Evolutionary conservation across 2,797 vertebrate genomes (phyloP), one percentile per base, ranked within the genome.

Genomic region (Tinamus major): DNA sequence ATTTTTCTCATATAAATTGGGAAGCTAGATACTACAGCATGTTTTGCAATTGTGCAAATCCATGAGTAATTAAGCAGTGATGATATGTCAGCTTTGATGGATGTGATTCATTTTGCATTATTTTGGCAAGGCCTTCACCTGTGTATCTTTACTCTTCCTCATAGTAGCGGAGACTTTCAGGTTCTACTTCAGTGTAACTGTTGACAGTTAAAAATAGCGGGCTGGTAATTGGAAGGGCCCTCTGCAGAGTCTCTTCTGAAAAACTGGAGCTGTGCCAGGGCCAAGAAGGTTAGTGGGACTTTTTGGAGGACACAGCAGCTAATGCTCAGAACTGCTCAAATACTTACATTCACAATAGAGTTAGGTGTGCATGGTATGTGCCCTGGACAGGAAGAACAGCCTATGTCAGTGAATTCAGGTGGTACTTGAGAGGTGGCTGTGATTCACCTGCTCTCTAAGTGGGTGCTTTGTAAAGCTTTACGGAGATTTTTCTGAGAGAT

Each of bases 101-200:
- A 27, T 9, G 2, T 59, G 44, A 80, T 64, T 86, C 29, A 10
- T 10, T 72, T 42, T 1, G 6, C 24, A 1, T 56, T 77, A 29
- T 39, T 89, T 78, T 86, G 37, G 41, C 35, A 85, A 51, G 44
- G 26, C 33, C 27, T 92, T 91, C 51, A 49, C 77, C 64, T 94
- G 61, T 80, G 31, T 77, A 23, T 58, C 58, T 63, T 72, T 56
- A 24, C 29, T 83, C 1, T 42, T 90, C 31, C 64, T 17, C 63
- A 12, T 81, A 19, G 18, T 63, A n/a, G 46, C 23, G 46, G 71
- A 62, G 27, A 72, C 41, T 59, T 69, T 1, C 37, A 1, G 27
- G 58, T 78, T 85, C 29, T 87, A 5, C 64, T 75, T 41, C 37
- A 46, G 17, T 62, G 3, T 63, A 79, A 15, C 21, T 39, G 15